These are phyloP conservation scores for Oncopodura yosiiana DNA, from an alignment of 1,140 invertebrate species.

Conservation along the genomic window DNA sequence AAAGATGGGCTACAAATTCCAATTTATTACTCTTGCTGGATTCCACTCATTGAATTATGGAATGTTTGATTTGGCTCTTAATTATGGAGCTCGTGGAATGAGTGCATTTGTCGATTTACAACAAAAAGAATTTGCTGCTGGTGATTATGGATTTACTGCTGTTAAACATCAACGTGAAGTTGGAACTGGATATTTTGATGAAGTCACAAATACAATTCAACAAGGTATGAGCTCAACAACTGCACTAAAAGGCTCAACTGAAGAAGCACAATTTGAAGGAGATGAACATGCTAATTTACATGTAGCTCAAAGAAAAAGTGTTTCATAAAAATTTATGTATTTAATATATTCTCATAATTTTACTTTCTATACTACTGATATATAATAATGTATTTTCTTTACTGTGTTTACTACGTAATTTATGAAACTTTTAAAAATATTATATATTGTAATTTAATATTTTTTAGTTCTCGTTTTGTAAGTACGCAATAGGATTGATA, in stretches of 20 bases:
- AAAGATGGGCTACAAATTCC: constrained; percentile 42
- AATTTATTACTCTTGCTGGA: constrained; percentile 42
- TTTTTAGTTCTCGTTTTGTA: too few relatives aligned
- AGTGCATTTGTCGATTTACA: constrained; percentile 40
- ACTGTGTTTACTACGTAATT: too few relatives aligned
- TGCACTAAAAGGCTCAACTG: constrained; percentile 40
- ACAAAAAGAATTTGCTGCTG: constrained; percentile 39
- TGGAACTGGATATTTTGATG: constrained; percentile 41
- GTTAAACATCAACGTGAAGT: constrained; percentile 43
- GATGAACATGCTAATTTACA: background rate
- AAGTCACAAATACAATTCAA: constrained; percentile 37
- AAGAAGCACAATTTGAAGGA: constrained; percentile 40
- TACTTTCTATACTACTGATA: too few relatives aligned
- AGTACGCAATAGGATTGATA: too few relatives aligned
- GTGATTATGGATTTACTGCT: constrained; percentile 39
- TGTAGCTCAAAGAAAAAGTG: background rate
- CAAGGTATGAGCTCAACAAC: constrained; percentile 39
- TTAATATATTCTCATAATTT: too few relatives aligned
- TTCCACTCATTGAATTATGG: constrained; percentile 41
- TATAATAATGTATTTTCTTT: too few relatives aligned
- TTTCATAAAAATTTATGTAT: too few relatives aligned
- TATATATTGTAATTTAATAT: too few relatives aligned
- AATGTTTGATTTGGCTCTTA: constrained; percentile 39
- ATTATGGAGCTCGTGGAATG: constrained; percentile 39
- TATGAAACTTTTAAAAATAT: too few relatives aligned